Evolutionary conservation across 2,113 vertebrate species (phyloP).

Genomic region (Neoarius graeffei): DNA sequence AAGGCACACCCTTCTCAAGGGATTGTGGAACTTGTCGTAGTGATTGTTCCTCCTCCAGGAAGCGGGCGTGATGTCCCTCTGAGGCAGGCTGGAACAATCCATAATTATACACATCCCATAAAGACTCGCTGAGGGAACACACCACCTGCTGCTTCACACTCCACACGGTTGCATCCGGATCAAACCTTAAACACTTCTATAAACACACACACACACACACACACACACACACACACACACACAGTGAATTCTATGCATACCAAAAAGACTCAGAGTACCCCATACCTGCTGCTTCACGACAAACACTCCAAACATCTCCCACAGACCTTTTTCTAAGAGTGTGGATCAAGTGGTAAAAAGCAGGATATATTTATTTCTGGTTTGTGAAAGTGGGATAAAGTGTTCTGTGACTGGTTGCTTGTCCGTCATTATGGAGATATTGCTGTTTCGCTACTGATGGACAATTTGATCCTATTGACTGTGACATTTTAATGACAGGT

Average conservation of each 20-base stretch:
- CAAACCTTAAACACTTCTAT: constrained; percentile 90
- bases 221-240: constrained; percentile 30
- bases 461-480: not conserved
- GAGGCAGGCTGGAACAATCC: constrained; percentile 91
- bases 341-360: not conserved
- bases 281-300: not conserved
- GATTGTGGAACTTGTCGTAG: constrained; percentile 85
- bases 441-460: not conserved
- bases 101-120: constrained; percentile 90
- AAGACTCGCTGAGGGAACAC: constrained; percentile 82
- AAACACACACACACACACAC: constrained; percentile 28
- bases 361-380: not conserved
- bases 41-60: constrained; percentile 85
- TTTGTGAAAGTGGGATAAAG: not conserved
- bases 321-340: not conserved
- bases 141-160: constrained; percentile 89
- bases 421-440: not conserved
- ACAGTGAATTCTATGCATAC: not conserved
- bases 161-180: constrained; percentile 87
- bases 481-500: not conserved
- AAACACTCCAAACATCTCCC: not conserved
- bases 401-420: not conserved
- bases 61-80: constrained; percentile 86
- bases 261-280: not conserved
- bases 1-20: constrained; percentile 90